Percentiles rank a stretch among this genome's conserved stretches.
These are phyloP conservation scores for Chrysaora quinquecirrha DNA, from an alignment of 30 jellyfish, hydroid and myxozoan genomes.

Conservation along the genomic window DNA sequence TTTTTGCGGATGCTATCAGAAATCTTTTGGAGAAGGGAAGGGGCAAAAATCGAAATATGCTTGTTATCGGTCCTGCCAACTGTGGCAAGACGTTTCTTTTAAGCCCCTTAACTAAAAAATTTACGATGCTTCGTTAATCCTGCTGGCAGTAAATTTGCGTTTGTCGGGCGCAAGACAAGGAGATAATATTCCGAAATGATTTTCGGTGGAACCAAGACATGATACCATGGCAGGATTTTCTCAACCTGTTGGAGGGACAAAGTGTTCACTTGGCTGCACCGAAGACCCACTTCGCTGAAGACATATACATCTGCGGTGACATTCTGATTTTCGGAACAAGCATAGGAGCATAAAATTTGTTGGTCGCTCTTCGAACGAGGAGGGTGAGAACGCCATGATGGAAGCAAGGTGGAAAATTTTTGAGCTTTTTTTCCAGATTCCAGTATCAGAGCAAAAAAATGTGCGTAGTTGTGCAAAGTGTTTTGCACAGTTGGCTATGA, in stretches of 20 bases:
- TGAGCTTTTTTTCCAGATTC: not conserved
- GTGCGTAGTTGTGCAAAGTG: no score
- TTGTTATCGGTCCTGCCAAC: conserved; percentile 6
- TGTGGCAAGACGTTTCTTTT: conserved; percentile 16
- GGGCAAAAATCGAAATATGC: not conserved
- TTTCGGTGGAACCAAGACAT: not conserved
- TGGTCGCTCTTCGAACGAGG: conserved; percentile 7
- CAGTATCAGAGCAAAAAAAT: not conserved
- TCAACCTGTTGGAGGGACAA: conserved; percentile 22
- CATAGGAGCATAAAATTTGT: no score
- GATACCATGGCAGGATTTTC: conserved; percentile 12
- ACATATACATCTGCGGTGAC: not conserved
- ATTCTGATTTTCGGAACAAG: no score
- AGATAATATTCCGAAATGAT: conserved; percentile 12
- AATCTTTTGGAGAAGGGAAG: not conserved
- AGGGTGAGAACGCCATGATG: conserved; percentile 1
- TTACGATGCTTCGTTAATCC: no score
- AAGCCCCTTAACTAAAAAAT: not conserved
- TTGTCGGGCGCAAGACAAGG: not conserved
- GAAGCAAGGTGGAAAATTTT: conserved; percentile 4
- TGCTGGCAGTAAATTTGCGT: not conserved
- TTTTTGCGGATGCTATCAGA: not conserved
- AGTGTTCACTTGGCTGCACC: no score
- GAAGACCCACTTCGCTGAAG: conserved; percentile 1
- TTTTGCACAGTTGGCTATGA: no score